Conservation (phyloP, 2,113 vertebrate species). For the Lates calcarifer region DNA sequence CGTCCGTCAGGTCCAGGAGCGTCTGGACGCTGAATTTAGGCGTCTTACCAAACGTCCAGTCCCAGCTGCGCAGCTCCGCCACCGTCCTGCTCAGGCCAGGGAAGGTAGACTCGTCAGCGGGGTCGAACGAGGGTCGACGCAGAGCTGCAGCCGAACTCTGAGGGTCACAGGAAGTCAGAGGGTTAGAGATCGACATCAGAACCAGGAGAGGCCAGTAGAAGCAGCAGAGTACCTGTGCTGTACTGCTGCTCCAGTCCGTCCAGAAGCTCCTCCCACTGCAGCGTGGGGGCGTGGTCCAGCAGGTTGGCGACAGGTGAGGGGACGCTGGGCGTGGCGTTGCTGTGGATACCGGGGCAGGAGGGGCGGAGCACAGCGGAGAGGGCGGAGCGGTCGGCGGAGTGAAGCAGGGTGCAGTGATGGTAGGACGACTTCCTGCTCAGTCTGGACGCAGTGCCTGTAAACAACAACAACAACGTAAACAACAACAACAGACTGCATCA, state of each 20-base stretch:
- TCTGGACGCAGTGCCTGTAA: slow-evolving; percentile 91
- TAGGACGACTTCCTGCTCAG: slow-evolving; percentile 91
- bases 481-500: background rate
- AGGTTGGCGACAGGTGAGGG: slow-evolving; percentile 91
- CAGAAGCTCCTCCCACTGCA: slow-evolving; percentile 87
- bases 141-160: slow-evolving; percentile 81
- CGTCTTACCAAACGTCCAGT: slow-evolving; percentile 94
- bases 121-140: slow-evolving; percentile 83
- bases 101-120: slow-evolving; percentile 85
- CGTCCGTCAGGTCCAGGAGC: slow-evolving; percentile 78
- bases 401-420: slow-evolving; percentile 95
- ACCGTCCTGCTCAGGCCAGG: slow-evolving; percentile 86
- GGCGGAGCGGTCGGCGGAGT: slow-evolving; percentile 83
- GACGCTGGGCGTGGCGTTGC: slow-evolving; percentile 92
- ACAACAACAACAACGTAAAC: slow-evolving; percentile 2
- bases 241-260: slow-evolving; percentile 88
- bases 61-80: slow-evolving; percentile 90
- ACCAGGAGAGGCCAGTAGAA: no score
- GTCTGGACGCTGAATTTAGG: slow-evolving; percentile 90
- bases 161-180: no score
- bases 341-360: slow-evolving; percentile 87
- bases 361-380: slow-evolving; percentile 88
- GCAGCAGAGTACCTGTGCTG: slow-evolving; percentile 63
- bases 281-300: slow-evolving; percentile 86
- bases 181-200: no score